These are phyloP conservation scores for Pentalonia nigronervosa DNA, from an alignment of 1,140 invertebrate genomes.

Conservation along the genomic window DNA sequence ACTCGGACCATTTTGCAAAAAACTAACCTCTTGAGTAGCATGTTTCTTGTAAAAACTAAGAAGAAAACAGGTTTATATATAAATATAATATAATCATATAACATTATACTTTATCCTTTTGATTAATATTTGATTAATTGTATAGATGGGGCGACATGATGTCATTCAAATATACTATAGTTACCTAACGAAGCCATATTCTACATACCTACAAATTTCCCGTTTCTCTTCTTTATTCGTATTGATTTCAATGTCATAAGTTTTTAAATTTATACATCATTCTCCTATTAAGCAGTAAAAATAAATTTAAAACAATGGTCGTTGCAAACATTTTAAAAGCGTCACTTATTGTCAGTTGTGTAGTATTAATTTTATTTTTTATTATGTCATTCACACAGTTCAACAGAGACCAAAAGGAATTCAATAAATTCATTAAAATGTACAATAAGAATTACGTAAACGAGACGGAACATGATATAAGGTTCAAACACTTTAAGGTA, in stretches of 20 bases:
- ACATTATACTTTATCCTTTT: neutral
- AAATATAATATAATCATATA: neutral
- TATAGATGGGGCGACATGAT: neutral
- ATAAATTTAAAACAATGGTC: neutral
- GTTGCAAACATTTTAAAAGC: neutral
- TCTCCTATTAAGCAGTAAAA: neutral
- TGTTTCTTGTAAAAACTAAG: neutral
- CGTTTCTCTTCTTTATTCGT: neutral
- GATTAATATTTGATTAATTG: neutral
- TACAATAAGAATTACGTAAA: slow-evolving; percentile 46
- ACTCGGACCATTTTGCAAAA: no score
- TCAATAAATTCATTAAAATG: slow-evolving; percentile 14
- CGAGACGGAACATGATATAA: neutral
- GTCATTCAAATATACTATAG: neutral
- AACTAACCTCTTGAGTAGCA: no score
- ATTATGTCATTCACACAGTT: neutral
- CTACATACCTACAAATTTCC: neutral
- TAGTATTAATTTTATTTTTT: slow-evolving; percentile 31
- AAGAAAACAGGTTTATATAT: neutral
- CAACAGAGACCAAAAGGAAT: neutral
- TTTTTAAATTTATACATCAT: neutral
- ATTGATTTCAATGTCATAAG: neutral
- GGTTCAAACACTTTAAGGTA: slow-evolving; percentile 45
- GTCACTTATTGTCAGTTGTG: neutral
- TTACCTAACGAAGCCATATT: slow-evolving; percentile 5